Evolutionary conservation across 2,888 invertebrate species (phyloP), one percentile per base, ranked within the genome.

Genomic region (Cantharis rufa): DNA sequence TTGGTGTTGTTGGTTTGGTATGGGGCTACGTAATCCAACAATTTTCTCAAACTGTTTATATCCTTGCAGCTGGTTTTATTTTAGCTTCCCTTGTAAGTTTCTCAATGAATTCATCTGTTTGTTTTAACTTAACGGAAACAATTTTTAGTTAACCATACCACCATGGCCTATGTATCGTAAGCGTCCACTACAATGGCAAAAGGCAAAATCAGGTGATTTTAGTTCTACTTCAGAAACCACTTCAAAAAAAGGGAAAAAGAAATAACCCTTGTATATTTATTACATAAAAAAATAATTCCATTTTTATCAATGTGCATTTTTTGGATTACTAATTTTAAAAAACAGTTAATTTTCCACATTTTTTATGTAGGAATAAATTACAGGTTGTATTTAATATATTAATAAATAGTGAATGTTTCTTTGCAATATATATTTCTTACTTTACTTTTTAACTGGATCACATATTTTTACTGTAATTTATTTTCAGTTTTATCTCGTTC

Each of bases 131-230:
- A 1, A 66, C 13, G 0, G 64, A 21, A 13, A 21, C 13, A 21
- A 15, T 84, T 84, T 86, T 4, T 83, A 93, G 93, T 87, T 97
- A 66, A 96, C 97, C 0, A 93, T 98, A 83, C 98, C 98, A 24
- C 97, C 98, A n/a, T 98, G 98, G 98, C 96, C 98, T 0, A 94
- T 98, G 92, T 98, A 96, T 85, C 92, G 97, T 79, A 92, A 92
- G 80, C 95, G 96, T 85, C 94, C 97, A 2, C 89, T 98, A 5
- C 94, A 94, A 80, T 98, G 98, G 98, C 96, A 96, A 86, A 96
- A 95, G 86, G 92, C 94, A 4, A 89, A 91, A 74, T 89, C 90
- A 78, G 81, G 81, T 10, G 85, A 85, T 64, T 78, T 83, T 15
- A 80, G 77, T 61, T 81, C 80, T 10, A 75, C 72, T 18, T 77